Evolutionary conservation across 2,113 vertebrate species (phyloP), one percentile per base, ranked within the genome.

Genomic region (Muntiacus muntjak): DNA sequence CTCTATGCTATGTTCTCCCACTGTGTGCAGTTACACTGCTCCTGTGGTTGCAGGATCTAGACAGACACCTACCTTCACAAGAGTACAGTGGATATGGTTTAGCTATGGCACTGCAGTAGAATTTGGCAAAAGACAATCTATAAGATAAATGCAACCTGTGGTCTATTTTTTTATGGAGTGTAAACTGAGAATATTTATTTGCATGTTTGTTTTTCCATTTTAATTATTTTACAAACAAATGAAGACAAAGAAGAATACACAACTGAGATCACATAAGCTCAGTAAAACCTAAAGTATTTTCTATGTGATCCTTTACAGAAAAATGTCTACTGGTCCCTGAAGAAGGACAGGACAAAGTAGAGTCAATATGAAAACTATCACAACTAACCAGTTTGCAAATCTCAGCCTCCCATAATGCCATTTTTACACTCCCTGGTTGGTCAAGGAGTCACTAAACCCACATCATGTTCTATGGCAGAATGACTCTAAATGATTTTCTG

Each of bases 21-120:
- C 12, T 64, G 4, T 1, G 6, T 54, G 16, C 2, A 17, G 5
- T 9, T 5, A 28, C 11, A 16, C 19, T 13, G 9, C 7, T 47
- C 17, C 25, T 26, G 6, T 1, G 4, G 15, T 16, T 6, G 15
- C 17, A 26, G 58, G 8, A 52, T n/a, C 26, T 47, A n/a, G 28
- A 17, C 60, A 43, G 6, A 62, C 17, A 79, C 10, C 4, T 57
- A 74, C 17, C 11, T 78, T 25, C 12, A 14, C 62, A 62, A 19
- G 14, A 25, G 5, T 30, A 62, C 1, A 54, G 30, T 12, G 0
- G 14, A 9, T 25, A 45, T 17, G 16, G 2, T 50, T 64, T 67
- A 81, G 15, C 8, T 43, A 4, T 14, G 16, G 50, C 14, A 78
- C 23, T 47, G 19, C 0, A 62, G 33, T 2, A 55, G 10, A 7